Base-by-base conservation (phyloP, 2,797 vertebrate genomes). In the Orestias chungarensis region DNA sequence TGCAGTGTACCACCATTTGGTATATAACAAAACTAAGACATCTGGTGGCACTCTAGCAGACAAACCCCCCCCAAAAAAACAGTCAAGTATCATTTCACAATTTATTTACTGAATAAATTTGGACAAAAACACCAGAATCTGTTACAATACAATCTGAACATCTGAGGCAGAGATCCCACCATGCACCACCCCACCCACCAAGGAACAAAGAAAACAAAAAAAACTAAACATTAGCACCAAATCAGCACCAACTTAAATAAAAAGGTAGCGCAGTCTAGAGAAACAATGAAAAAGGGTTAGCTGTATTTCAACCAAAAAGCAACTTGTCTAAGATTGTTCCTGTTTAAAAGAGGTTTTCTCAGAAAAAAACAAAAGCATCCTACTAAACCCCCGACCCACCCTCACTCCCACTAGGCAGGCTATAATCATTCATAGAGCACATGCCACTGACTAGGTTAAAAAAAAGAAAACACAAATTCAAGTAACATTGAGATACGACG, bases 51-150 rank as follows among this genome's bases (percentile, higher is more conserved):
- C n/a, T n/a, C n/a, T n/a, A n/a, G n/a, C n/a, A n/a, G n/a, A n/a
- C n/a, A n/a, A n/a, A 40, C 38, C 38, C 38, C 38, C 4, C 38
- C 38, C 38, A 50, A 38, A 33, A 38, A 49, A 78, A 61, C 72
- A 66, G 59, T 93, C 95, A 93, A 94, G 95, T 93, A 95, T 95
- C 96, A 92, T 92, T 94, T 95, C 94, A 98, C 97, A 94, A 97
- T 97, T 99, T 99, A 97, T 99, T 99, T 98, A 98, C 96, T 96
- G 96, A 98, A 98, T 97, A 98, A 97, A 97, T 98, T 93, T 97
- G 96, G 97, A 98, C 97, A 97, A 97, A n/a, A 98, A 99, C 98
- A 99, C 96, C 95, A 97, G 97, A 95, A 97, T 96, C 95, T 96
- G 96, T 96, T 97, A 98, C 96, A 95, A 96, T 97, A 98, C 97